phyloP scores from a whole-genome alignment of 1,140 invertebrate genomes.

The Chlorops oryzae region DNA sequence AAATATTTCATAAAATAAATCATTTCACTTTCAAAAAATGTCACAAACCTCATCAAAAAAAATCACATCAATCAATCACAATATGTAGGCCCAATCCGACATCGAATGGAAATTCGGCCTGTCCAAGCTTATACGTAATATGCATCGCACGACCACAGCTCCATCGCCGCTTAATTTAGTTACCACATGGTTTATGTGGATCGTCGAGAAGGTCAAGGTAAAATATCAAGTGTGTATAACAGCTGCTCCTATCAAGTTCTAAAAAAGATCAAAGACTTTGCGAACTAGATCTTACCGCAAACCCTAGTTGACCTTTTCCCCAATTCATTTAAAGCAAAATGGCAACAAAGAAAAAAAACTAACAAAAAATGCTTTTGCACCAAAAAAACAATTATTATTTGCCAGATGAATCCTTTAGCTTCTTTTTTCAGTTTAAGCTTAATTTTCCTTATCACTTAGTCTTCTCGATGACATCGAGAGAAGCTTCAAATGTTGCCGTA shows the following conservation, averaged over 20 bases:
- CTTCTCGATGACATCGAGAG: too few relatives aligned
- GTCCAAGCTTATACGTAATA: conserved; percentile 96
- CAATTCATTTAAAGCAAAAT: conserved; percentile 48
- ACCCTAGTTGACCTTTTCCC: conserved; percentile 39
- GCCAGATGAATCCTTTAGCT: too few relatives aligned
- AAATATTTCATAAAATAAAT: too few relatives aligned
- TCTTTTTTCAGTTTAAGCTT: too few relatives aligned
- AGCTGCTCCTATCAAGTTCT: conserved; percentile 10
- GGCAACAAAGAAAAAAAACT: too few relatives aligned
- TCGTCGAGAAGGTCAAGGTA: conserved; percentile 73
- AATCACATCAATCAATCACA: too few relatives aligned
- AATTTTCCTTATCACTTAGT: too few relatives aligned
- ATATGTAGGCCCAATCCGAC: conserved; percentile 91
- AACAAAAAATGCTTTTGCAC: too few relatives aligned
- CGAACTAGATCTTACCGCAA: conserved; percentile 6
- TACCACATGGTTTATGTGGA: conserved; percentile 84
- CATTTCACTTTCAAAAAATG: background rate
- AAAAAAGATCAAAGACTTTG: background rate
- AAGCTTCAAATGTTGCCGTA: background rate
- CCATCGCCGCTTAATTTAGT: conserved; percentile 95
- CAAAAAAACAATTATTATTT: too few relatives aligned
- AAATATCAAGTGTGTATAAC: conserved; percentile 22
- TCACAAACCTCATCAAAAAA: too few relatives aligned
- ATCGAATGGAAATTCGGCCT: conserved; percentile 99
- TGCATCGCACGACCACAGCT: conserved; percentile 96